A percentile compares a stretch with the other conserved stretches of the same genome.
Conservation (phyloP, 2,888 invertebrate species). For the Cataglyphis cursor region DNA sequence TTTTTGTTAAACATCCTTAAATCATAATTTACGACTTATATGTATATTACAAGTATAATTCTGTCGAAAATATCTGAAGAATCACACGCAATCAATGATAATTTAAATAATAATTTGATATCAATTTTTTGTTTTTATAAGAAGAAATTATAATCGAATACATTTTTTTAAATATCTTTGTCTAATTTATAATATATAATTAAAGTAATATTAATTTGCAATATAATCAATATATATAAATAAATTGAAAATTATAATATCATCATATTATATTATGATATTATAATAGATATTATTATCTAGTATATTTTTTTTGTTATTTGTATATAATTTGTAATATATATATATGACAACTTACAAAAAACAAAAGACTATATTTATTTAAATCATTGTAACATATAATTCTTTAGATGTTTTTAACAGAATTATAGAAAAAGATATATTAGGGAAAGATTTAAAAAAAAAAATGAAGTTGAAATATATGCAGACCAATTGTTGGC, state of each 20-base stretch:
- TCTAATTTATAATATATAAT: neutral
- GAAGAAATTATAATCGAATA: neutral
- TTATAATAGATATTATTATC: too few relatives aligned
- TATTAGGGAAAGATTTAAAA: neutral
- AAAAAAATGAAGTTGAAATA: neutral
- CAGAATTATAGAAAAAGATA: neutral
- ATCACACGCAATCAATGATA: neutral
- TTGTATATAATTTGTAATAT: neutral
- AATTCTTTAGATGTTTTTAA: neutral
- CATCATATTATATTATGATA: too few relatives aligned
- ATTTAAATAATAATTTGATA: neutral
- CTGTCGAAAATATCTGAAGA: neutral
- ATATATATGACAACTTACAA: neutral
- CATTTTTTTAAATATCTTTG: neutral
- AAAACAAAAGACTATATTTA: neutral
- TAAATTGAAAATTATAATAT: neutral
- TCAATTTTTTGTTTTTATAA: neutral
- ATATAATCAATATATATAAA: neutral
- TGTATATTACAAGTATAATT: neutral
- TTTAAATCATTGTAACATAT: slow-evolving; percentile 1
- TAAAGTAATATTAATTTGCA: neutral
- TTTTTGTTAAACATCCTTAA: neutral
- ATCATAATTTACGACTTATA: neutral
- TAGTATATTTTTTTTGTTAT: too few relatives aligned
- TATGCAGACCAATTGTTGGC: neutral